These are phyloP conservation scores for Aleiodes sp. DNA, from an alignment of 1,140 invertebrate genomes.

Conservation along the genomic window DNA sequence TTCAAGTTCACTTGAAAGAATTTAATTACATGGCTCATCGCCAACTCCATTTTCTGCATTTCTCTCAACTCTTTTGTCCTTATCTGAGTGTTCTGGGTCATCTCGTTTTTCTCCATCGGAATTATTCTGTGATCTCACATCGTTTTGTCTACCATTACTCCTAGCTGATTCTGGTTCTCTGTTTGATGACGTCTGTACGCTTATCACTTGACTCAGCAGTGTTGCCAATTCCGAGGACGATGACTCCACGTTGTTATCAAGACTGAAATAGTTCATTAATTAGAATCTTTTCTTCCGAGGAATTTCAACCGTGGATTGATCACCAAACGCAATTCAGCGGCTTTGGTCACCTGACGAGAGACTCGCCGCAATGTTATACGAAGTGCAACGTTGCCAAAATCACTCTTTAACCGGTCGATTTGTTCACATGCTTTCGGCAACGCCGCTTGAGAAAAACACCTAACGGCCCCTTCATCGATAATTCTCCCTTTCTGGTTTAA, in stretches of 20 bases:
- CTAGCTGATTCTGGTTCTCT: constrained; percentile 11
- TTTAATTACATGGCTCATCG: constrained; percentile 23
- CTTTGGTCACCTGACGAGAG: no score
- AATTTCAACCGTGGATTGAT: not conserved
- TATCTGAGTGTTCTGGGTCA: not conserved
- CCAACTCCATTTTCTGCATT: constrained; percentile 16
- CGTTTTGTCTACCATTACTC: constrained; percentile 25
- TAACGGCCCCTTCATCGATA: no score
- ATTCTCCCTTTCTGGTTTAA: no score
- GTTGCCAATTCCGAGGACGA: constrained; percentile 45
- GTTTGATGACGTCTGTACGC: constrained; percentile 25
- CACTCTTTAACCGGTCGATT: no score
- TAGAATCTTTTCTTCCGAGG: not conserved
- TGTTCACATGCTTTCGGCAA: no score
- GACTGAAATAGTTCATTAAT: constrained; percentile 20
- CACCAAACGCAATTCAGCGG: no score
- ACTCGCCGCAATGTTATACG: no score
- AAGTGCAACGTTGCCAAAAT: no score
- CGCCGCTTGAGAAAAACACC: no score
- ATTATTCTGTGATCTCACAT: constrained; percentile 17
- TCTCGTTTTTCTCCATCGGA: constrained; percentile 32
- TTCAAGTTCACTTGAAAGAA: not conserved
- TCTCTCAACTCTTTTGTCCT: constrained; percentile 18
- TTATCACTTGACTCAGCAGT: constrained; percentile 46
- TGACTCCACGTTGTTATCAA: constrained; percentile 41